Base-by-base conservation (phyloP, 2,113 vertebrate genomes). In the Perognathus longimembris region DNA sequence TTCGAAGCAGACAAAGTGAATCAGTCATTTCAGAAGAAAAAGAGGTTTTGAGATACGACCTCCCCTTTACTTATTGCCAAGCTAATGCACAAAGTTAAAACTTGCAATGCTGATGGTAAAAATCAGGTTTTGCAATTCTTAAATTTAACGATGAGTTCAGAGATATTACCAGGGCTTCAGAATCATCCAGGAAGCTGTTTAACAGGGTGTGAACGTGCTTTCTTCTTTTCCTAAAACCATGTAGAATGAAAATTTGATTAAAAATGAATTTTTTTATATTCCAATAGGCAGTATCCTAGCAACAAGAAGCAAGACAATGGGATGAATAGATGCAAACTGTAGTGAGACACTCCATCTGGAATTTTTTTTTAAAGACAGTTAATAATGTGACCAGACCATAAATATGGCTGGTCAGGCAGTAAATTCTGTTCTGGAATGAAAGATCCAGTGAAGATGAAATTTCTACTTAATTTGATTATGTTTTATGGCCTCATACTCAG, bases 191-290 rank as follows among this genome's bases (percentile, higher is more conserved):
- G 84, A 81, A 87, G 5, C 61, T 80, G 18, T 90, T 92, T 73
- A 67, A 81, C 61, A 76, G 64, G 76, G 18, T n/a, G 30, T 2
- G 42, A 3, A 45, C 11, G 91, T 40, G 24, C 1, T 94, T 92
- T 95, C 42, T 88, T 79, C 57, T 71, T 93, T 95, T 91, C 74
- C 61, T 91, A 73, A 87, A 79, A 66, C 91, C 21, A 93, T 22
- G 54, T 50, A n/a, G 38, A 92, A 75, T 69, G 87, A 67, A 94
- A 94, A 82, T 78, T 96, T 91, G 59, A 95, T 95, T 94, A 92
- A 54, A 85, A 83, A 92, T 91, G 73, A 45, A 95, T 90, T 95
- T 95, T n/a, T 96, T 95, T 73, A 94, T 94, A 85, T 79, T 91
- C 75, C 34, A 92, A 38, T 93, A 81, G 45, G 20, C 81, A 70